Evolutionary conservation across 2,888 invertebrate species (phyloP), one percentile per base, ranked within the genome.

Genomic region (Callinectes sapidus): DNA sequence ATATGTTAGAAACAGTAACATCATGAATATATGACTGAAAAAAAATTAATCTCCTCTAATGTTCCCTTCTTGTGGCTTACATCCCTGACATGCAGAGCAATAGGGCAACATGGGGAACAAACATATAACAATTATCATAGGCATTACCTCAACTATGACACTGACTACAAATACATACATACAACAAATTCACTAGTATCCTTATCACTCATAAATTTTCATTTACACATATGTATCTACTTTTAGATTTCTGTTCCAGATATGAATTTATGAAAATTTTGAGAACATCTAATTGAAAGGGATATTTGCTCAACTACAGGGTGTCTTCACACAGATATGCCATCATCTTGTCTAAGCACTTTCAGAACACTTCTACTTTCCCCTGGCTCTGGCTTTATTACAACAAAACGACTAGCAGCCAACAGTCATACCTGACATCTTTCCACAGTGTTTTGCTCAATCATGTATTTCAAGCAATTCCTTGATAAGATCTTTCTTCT

Each of bases 131-230:
- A 61, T 61, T 55, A 88, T 88, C 81, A 87, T 71, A 89, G 55
- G 66, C 39, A 89, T 89, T 42, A 55, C 35, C 55, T 85, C 90
- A 90, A 90, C 90, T 90, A 90, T 86, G 39, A 90, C 90, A 90
- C 86, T 90, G 85, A 90, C 90, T 86, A 90, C 77, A 77, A 48
- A 48, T 89, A 89, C 89, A 71, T 89, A 77, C 86, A 90, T 86
- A 90, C 35, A 90, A 87, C 86, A 87, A 85, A 71, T 71, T 71
- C 71, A 71, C 71, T 28, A 81, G 81, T 35, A 81, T 81, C 71
- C 71, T 77, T 32, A 35, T 35, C 81, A 81, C 35, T 81, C 81
- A 81, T 18, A 16, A 3, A 81, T 35, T 81, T 81, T 81, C 81
- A 81, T 81, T 81, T 35, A 81, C 81, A 81, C 32, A 35, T 81